Evolutionary conservation across 2,888 invertebrate species (phyloP), one percentile per base, ranked within the genome.

Genomic region (Dermolepida albohirtum): DNA sequence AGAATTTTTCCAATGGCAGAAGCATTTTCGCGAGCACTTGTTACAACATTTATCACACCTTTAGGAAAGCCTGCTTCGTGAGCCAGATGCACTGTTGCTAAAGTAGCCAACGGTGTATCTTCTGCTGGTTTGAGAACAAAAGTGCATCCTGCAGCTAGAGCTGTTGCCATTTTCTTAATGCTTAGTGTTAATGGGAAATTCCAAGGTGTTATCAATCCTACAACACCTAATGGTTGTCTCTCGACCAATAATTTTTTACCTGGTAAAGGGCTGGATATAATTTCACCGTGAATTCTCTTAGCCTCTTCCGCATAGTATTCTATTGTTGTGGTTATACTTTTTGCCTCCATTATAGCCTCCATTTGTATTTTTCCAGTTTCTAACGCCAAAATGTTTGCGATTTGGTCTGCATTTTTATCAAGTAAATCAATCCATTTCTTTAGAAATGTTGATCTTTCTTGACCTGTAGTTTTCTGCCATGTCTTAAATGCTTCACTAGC

Each of bases 131-230:
- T 94, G 1, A 95, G 87, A 0, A 98, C 92, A 81, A 95, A 92
- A 0, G 98, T 97, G 78, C 98, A 99, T 0, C 99, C 98, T 10
- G 94, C 95, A 34, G 98, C 96, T 73, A 99, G 82, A 14, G 98
- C 94, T 4, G 98, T 97, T 27, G 91, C 94, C 1, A 95, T 96
- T 85, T 99, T 99, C 55, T 99, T 87, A 0, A 98, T 95, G 64
- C 99, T 95, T 99, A 99, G 99, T 0, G 98, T 98, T 82, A 92
- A 90, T 1, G 99, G 99, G 78, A 95, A 95, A 79, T 95, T 95
- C 94, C 94, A 95, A 0, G 98, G 98, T 11, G 98, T 98, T 16
- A 99, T 97, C 69, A 98, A 86, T 14, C 93, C 97, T 1, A 93
- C 95, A 5, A 98, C 97, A 34, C 99, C 99, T 67, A 97, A 87